These are phyloP conservation scores for Pristionchus japonicus DNA, from an alignment of 2,888 invertebrate genomes.

Conservation along the genomic window DNA sequence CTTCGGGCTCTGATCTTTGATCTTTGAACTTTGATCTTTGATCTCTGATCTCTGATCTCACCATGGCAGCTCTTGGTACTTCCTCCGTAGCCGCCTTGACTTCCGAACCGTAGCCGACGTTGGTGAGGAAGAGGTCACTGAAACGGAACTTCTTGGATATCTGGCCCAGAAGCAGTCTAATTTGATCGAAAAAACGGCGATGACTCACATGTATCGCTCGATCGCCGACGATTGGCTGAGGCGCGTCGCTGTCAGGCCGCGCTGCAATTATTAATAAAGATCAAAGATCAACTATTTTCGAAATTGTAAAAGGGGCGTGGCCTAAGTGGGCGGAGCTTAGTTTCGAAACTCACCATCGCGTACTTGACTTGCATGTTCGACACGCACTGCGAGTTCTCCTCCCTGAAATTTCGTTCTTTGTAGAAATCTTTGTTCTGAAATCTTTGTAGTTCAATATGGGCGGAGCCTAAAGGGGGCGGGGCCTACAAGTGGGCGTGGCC, in stretches of 20 bases:
- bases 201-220: conserved; percentile 40
- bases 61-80: neutral
- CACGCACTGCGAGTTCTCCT: conserved; percentile 31
- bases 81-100: neutral
- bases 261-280: conserved; percentile 2
- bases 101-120: neutral
- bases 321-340: too few relatives aligned
- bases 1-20: neutral
- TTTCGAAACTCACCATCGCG: neutral
- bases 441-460: neutral
- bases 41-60: neutral
- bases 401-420: neutral
- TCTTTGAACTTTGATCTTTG: neutral
- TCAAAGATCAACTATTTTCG: neutral
- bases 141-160: too few relatives aligned
- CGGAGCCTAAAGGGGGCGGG: neutral
- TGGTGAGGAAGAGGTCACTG: conserved; percentile 32
- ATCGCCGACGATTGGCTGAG: conserved; percentile 15
- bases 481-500: neutral
- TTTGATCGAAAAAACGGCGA: too few relatives aligned
- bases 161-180: too few relatives aligned
- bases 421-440: neutral
- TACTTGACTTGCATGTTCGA: conserved; percentile 38
- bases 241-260: neutral
- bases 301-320: neutral